Evolutionary conservation across 2,797 vertebrate species (phyloP), one percentile per base, ranked within the genome.

Genomic region (Sebastes oblongus): DNA sequence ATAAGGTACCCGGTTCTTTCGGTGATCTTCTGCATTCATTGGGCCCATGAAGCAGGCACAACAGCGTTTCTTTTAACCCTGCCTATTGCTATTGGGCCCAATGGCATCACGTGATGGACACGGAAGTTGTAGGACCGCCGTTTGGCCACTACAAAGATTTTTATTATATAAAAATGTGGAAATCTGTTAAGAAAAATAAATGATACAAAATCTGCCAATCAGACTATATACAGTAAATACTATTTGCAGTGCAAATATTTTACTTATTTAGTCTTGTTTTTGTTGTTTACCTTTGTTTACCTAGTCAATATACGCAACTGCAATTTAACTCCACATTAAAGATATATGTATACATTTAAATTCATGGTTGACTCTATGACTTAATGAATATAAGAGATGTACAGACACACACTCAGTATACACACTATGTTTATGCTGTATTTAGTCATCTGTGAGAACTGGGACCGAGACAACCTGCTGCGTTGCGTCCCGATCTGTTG

Each of bases 401-500:
- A 34, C 32, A 69, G 54, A 75, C 81, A 80, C 54, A 72, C 62
- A 71, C 46, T 18, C 61, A 11, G 20, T 10, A 75, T 46, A 66
- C 66, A 66, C 20, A 20, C 46, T 29, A 20, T 46, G 60, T 78
- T 78, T 70, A 74, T 74, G 54, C 36, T 83, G 50, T 50, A 76
- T 84, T 79, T 79, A 80, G 83, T 88, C 72, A 78, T 87, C 78
- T 79, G 79, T 83, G 72, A 78, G 54, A 56, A 60, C 25, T 42
- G 58, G 81, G 71, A 86, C 81, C 6, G 39, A 75, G 59, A 59
- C 78, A 87, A 77, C 84, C 79, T 85, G 82, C 86, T 39, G 75
- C 3, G 20, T 74, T 74, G 78, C 77, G 24, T 81, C 81, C 81
- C 74, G 72, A 90, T 91, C 89, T 91, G 86, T 83, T 58, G 86